These are phyloP conservation scores for Muntiacus reevesi DNA, from an alignment of 2,113 vertebrate genomes.

Conservation along the genomic window DNA sequence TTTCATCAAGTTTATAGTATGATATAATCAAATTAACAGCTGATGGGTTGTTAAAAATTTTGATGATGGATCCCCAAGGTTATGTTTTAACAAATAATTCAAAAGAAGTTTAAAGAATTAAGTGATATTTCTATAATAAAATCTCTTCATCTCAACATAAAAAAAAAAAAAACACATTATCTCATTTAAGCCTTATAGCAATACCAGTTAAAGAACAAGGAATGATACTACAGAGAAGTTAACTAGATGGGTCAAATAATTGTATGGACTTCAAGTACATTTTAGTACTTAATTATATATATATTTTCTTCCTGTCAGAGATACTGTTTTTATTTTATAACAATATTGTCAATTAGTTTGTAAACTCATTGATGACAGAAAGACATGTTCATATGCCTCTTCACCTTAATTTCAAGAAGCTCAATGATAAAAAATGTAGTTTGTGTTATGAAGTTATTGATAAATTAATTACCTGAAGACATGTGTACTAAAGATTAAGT, in stretches of 20 bases:
- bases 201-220: neutral
- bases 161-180: no score
- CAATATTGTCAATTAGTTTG: neutral
- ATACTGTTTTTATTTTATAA: neutral
- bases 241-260: neutral
- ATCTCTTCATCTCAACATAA: neutral
- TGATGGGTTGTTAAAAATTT: neutral
- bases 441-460: neutral
- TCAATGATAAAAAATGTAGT: neutral
- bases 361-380: neutral
- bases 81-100: slow-evolving; percentile 32
- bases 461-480: neutral
- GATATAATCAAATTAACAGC: neutral
- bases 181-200: neutral
- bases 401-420: neutral
- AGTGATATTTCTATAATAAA: slow-evolving; percentile 24
- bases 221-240: neutral
- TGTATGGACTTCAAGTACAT: neutral
- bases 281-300: neutral
- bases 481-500: neutral
- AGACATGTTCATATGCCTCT: neutral
- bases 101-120: neutral
- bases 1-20: neutral
- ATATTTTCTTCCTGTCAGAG: neutral
- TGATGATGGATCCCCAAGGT: neutral